A percentile compares a stretch with the other conserved stretches of the same genome.
Conservation (phyloP, 1,140 invertebrate species). For the Venturia canescens region DNA sequence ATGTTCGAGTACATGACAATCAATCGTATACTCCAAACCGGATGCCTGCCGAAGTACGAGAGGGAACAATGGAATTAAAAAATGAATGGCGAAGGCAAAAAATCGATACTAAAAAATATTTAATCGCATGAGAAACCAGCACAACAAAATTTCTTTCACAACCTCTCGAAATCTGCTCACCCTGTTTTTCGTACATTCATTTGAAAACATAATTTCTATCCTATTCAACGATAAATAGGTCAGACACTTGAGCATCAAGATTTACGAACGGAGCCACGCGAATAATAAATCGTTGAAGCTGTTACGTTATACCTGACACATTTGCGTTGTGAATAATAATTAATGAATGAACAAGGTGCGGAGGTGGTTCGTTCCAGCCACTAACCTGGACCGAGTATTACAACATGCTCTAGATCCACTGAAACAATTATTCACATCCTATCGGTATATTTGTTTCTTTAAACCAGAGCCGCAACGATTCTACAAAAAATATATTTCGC, state of each 20-base stretch:
- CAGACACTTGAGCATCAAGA: not conserved
- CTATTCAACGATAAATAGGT: not conserved
- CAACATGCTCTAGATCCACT: constrained; percentile 24
- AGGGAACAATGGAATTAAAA: too few species aligned
- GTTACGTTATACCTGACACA: not conserved
- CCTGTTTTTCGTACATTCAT: too few species aligned
- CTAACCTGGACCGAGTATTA: not conserved
- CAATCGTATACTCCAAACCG: not conserved
- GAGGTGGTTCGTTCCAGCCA: constrained; percentile 6
- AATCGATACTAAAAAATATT: not conserved
- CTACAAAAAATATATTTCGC: constrained; percentile 22
- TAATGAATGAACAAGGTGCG: constrained; percentile 35
- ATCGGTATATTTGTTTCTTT: not conserved
- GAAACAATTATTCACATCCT: constrained; percentile 9
- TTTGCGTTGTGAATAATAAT: constrained; percentile 30
- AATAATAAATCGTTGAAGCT: not conserved
- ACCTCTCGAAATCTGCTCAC: too few species aligned
- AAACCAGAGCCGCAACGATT: not conserved
- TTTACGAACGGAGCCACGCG: not conserved
- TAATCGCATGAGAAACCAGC: too few species aligned
- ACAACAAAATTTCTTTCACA: too few species aligned
- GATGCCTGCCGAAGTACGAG: not conserved
- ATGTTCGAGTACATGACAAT: not conserved
- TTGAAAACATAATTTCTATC: not conserved
- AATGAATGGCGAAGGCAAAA: not conserved